Conservation (phyloP, 37 sponge, comb jelly and placozoan species). For the Oopsacas minuta region DNA sequence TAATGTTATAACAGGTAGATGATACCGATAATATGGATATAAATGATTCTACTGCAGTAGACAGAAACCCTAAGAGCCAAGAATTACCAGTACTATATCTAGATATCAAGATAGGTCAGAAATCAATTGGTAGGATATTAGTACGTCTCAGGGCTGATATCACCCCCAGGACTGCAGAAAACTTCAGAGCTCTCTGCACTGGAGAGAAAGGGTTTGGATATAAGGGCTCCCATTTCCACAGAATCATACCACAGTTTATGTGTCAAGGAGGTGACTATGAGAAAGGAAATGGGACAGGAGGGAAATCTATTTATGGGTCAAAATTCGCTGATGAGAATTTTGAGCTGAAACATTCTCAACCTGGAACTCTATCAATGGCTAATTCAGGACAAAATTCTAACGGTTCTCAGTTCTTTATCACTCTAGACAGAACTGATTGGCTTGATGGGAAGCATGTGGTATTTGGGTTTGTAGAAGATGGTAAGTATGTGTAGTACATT, state of each 20-base stretch:
- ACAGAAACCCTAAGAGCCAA: constrained; percentile 35
- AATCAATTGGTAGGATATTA: constrained; percentile 46
- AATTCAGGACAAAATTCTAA: constrained; percentile 85
- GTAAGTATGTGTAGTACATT: too few species aligned
- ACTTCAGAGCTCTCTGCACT: constrained; percentile 81
- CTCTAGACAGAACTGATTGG: constrained; percentile 68
- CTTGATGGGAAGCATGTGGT: constrained; percentile 97
- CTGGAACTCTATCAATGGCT: constrained; percentile 86
- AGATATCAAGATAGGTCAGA: constrained; percentile 58
- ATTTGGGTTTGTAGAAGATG: constrained; percentile 84
- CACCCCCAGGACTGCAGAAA: constrained; percentile 64
- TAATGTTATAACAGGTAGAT: constrained; percentile 6
- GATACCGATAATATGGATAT: constrained; percentile 7
- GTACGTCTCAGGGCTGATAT: constrained; percentile 62
- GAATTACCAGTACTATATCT: constrained; percentile 45
- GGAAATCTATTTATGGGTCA: constrained; percentile 86
- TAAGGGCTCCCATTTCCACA: constrained; percentile 82
- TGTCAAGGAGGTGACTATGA: constrained; percentile 88
- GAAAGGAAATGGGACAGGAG: constrained; percentile 80
- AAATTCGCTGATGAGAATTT: constrained; percentile 98
- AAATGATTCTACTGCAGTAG: constrained; percentile 36
- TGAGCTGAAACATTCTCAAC: constrained; percentile 68
- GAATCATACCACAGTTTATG: constrained; percentile 95
- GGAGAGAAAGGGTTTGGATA: constrained; percentile 94
- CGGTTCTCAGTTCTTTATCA: constrained; percentile 84